These are phyloP conservation scores for Neodiprion fabricii DNA, from an alignment of 1,140 invertebrate species.

Conservation along the genomic window DNA sequence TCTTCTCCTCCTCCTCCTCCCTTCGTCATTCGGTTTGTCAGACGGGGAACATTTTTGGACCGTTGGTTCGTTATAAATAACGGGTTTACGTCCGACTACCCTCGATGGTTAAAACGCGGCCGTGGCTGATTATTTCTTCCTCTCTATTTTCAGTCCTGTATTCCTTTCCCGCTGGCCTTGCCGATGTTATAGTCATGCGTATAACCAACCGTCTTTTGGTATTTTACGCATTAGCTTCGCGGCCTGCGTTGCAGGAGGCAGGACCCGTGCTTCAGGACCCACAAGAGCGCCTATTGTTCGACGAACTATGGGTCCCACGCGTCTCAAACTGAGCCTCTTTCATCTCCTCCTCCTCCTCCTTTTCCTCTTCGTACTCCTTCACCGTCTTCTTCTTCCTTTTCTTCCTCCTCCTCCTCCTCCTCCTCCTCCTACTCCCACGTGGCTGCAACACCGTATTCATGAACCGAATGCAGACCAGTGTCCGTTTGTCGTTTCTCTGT, in stretches of 20 bases:
- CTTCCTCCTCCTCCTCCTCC: no score
- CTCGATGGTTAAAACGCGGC: not conserved
- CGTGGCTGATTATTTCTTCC: not conserved
- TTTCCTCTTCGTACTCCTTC: not conserved
- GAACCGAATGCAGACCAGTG: not conserved
- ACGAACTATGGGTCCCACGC: not conserved
- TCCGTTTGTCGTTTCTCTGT: not conserved
- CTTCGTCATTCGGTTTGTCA: constrained; percentile 13
- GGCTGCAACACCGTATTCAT: no score
- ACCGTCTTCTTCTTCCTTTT: not conserved
- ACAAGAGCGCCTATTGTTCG: constrained; percentile 4
- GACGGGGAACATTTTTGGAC: not conserved
- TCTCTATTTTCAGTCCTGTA: not conserved
- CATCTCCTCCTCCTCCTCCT: not conserved
- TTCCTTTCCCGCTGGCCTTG: no score
- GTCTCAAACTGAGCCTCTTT: constrained; percentile 4
- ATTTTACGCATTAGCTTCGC: no score
- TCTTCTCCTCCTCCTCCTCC: not conserved
- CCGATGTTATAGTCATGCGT: no score
- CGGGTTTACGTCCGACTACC: not conserved
- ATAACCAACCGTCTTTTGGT: no score
- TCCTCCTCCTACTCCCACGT: not conserved
- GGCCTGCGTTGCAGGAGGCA: no score
- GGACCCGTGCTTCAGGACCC: not conserved
- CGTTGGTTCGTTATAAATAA: not conserved